Evolutionary conservation across 2,888 invertebrate species (phyloP), one percentile per base, ranked within the genome.

Genomic region (Drosophila emarginata): DNA sequence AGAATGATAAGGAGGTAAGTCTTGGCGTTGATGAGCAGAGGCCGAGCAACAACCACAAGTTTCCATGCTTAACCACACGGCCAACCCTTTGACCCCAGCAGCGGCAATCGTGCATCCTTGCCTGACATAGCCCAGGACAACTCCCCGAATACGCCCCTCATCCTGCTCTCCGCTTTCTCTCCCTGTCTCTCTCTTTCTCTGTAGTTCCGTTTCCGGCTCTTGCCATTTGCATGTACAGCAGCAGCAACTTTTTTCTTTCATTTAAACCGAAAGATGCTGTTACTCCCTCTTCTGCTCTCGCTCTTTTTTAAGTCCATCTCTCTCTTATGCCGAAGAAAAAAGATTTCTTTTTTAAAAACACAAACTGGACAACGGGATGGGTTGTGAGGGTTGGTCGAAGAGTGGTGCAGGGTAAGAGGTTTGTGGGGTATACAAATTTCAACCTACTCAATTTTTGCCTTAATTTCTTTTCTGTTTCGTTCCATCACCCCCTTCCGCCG

Each of bases 401-500:
- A 21, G 56, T 26, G 26, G 26, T 18, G 64, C 36, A n/a, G 18
- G 21, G n/a, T 15, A 2, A 40, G 39, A 14, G 14, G 6, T n/a
- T n/a, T 18, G 45, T 15, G 51, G 84, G 84, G 87, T 84, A 84
- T 72, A 87, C 85, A 87, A 87, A 88, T 85, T 88, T 88, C 84
- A 84, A 89, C 89, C 84, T 87, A 84, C 89, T 87, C 89, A 88
- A 88, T 88, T 84, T 87, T 84, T 84, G 88, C 79, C 84, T 88
- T 84, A 88, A 84, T 84, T 84, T 84, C 89, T 88, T 87, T 87
- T 87, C 82, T 85, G 77, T 85, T 87, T 79, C 72, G 66, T 59
- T 57, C 61, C 61, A 60, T 37, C 39, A 14, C 15, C 23, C 26
- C 23, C 9, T 21, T 14, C 39, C 51, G 32, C 39, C 28, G n/a